Evolutionary conservation across 1,140 invertebrate genomes (phyloP), one percentile per base, ranked within the genome.

Genomic region (Teleopsis dalmanni): DNA sequence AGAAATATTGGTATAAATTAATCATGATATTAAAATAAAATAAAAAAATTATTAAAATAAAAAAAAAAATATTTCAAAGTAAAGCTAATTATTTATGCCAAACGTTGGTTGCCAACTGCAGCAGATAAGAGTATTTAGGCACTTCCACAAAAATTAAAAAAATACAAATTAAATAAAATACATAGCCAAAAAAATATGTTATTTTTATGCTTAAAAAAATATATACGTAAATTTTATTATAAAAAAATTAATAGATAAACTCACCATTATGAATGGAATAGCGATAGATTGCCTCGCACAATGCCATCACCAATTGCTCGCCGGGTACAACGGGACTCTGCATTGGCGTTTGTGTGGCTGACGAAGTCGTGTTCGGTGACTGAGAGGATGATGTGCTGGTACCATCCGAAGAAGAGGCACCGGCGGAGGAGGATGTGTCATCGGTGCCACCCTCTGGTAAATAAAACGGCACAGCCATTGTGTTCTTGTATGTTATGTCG

Each of bases 381-480:
- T 65, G 60, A 14, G 60, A 40, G 26, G 43, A 46, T 9, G 48
- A 51, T 36, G 45, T 64, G 44, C 57, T 56, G 43, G 57, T 51
- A 53, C 65, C 65, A 60, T 58, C 60, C 31, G 40, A 26, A 42
- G 41, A 41, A 26, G 34, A 25, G 50, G 61, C 54, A 52, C 44
- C 34, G 31, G 63, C 62, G 36, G 61, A 61, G 33, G 61, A 61
- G 55, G 59, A 63, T 46, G 55, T 58, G 48, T 66, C 60, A 61
- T 65, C 60, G 54, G 54, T 51, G 53, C 62, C 61, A 52, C 52
- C 60, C 56, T 65, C 64, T 47, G 66, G 66, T 57, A 66, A 54
- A 60, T 61, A 60, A 61, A 70, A 70, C 57, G 62, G 62, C 61
- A 67, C 62, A 53, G 67, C 67, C 67, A 70, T 70, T 54, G 37